Conservation (phyloP, 2,888 invertebrate species). For the Epistrophe grossulariae region DNA sequence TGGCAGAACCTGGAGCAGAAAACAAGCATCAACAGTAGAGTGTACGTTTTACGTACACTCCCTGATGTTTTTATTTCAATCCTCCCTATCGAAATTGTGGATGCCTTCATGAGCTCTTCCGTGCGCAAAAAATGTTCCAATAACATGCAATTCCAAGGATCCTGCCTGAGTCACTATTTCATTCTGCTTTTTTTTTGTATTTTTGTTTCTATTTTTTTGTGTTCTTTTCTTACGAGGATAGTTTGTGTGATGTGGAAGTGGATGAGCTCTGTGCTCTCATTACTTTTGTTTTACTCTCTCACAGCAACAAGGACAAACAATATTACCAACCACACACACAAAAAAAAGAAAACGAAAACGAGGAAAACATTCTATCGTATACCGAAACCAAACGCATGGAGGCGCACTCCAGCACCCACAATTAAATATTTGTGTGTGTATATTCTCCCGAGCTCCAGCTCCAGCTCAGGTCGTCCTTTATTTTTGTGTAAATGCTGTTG, state of each 20-base stretch:
- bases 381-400: constrained; percentile 34
- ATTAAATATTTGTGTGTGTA: constrained; percentile 44
- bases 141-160: constrained; percentile 32
- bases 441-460: constrained; percentile 11
- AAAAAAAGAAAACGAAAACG: not conserved
- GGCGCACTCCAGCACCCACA: constrained; percentile 31
- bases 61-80: constrained; percentile 8
- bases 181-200: constrained; percentile 1
- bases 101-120: constrained; percentile 24
- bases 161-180: constrained; percentile 37
- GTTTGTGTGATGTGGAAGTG: not conserved
- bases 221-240: not conserved
- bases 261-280: constrained; percentile 25
- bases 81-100: constrained; percentile 5
- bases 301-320: constrained; percentile 12
- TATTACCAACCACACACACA: constrained; percentile 10
- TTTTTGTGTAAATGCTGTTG: constrained; percentile 6
- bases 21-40: not conserved
- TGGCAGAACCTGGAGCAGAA: constrained; percentile 3
- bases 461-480: constrained; percentile 26
- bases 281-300: constrained; percentile 32
- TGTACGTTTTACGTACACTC: not conserved
- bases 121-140: constrained; percentile 27
- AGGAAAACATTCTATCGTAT: constrained; percentile 1
- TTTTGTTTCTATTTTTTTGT: not conserved